Percentiles rank a stretch among this genome's conserved stretches.
These are phyloP conservation scores for Drosophila orosa DNA, from an alignment of 1,140 invertebrate genomes.

Conservation along the genomic window DNA sequence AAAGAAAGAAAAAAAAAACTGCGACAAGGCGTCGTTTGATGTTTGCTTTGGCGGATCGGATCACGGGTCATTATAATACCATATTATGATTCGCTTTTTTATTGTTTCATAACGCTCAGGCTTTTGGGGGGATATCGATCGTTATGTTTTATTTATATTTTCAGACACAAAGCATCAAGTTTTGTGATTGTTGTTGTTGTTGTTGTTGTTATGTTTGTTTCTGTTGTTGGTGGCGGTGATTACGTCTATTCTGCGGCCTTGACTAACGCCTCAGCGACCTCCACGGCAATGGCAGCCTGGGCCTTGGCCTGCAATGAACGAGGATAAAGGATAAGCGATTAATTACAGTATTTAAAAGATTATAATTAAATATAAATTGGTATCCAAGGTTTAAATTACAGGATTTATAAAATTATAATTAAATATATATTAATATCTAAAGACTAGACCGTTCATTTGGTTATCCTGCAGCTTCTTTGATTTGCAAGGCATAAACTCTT, in stretches of 20 bases:
- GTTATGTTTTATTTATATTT: conserved; percentile 69
- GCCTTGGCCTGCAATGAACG: conserved; percentile 89
- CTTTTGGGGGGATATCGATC: conserved; percentile 30
- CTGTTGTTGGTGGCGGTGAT: conserved; percentile 37
- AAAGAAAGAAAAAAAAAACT: conserved; percentile 20
- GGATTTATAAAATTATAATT: neutral
- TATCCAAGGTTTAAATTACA: neutral
- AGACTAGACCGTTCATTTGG: neutral
- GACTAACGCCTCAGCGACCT: conserved; percentile 96
- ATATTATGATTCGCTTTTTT: conserved; percentile 68
- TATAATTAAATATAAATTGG: neutral
- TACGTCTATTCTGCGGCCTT: conserved; percentile 90
- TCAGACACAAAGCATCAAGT: conserved; percentile 63
- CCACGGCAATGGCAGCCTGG: conserved; percentile 97
- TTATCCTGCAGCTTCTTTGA: neutral
- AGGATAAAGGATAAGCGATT: neutral
- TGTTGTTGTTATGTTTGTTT: conserved; percentile 34
- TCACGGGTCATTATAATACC: conserved; percentile 52
- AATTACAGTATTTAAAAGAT: neutral
- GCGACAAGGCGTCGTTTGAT: conserved; percentile 27
- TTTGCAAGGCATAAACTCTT: neutral
- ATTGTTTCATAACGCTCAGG: conserved; percentile 76
- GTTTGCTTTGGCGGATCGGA: conserved; percentile 30
- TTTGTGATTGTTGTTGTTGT: conserved; percentile 39
- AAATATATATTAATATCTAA: neutral